Conservation (phyloP, 1,140 invertebrate species). For the Littorina saxatilis region DNA sequence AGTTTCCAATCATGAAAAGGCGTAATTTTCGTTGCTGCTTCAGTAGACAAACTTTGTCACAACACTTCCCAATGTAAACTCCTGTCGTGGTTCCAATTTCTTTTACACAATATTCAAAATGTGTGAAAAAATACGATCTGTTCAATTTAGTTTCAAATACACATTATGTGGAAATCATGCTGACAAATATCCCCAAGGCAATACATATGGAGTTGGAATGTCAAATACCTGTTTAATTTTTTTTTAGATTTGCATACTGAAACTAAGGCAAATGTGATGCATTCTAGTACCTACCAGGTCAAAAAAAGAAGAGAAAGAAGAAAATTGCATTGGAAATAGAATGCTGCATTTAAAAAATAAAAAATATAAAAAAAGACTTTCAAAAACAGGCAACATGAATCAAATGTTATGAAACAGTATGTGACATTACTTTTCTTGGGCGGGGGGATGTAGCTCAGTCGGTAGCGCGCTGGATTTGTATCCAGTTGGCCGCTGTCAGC, state of each 20-base stretch:
- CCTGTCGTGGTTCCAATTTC: too few relatives aligned
- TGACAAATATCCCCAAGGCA: not conserved
- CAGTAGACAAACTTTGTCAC: not conserved
- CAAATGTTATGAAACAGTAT: too few relatives aligned
- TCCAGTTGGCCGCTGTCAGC: too few relatives aligned
- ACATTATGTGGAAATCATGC: not conserved
- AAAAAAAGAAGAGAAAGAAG: not conserved
- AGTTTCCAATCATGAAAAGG: not conserved
- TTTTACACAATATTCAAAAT: not conserved
- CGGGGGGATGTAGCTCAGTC: too few relatives aligned
- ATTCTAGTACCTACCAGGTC: not conserved
- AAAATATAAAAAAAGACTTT: too few relatives aligned
- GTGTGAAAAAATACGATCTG: not conserved
- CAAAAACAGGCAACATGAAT: too few relatives aligned
- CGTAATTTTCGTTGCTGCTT: constrained; percentile 12
- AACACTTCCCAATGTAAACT: too few relatives aligned
- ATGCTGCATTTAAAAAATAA: too few relatives aligned
- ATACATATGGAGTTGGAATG: not conserved
- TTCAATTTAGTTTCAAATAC: not conserved
- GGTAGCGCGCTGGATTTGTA: too few relatives aligned
- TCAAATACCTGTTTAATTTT: constrained; percentile 2
- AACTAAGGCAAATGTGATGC: constrained; percentile 16
- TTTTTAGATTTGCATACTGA: not conserved
- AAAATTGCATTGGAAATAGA: too few relatives aligned
- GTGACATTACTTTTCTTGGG: too few relatives aligned